Conservation (phyloP, 2,888 invertebrate species). For the Acanthosepion lycidas region DNA sequence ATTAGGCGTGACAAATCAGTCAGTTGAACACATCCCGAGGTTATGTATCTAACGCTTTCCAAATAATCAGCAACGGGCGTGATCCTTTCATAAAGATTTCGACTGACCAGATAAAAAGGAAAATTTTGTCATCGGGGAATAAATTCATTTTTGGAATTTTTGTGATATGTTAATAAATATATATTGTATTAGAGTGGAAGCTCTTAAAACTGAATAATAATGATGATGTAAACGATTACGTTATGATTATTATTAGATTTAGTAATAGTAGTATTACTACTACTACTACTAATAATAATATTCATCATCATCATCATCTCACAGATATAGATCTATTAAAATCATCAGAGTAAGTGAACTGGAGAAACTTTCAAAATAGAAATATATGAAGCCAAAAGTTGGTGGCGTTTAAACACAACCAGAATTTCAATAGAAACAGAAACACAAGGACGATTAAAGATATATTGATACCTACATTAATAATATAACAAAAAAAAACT, state of each 20-base stretch:
- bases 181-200: background rate
- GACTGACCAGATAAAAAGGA: background rate
- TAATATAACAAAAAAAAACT: too few relatives aligned
- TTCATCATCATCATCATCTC: too few relatives aligned
- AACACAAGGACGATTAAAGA: too few relatives aligned
- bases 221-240: background rate
- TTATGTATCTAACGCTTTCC: background rate
- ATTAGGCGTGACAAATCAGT: conserved; percentile 7
- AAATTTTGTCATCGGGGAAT: background rate
- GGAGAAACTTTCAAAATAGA: too few relatives aligned
- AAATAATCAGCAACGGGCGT: background rate
- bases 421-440: too few relatives aligned
- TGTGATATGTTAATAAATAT: background rate
- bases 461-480: too few relatives aligned
- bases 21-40: background rate
- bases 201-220: background rate
- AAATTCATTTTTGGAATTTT: background rate
- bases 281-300: too few relatives aligned
- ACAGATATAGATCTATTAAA: too few relatives aligned
- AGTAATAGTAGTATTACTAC: too few relatives aligned
- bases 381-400: too few relatives aligned
- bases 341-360: too few relatives aligned
- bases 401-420: too few relatives aligned
- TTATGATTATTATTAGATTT: background rate
- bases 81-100: background rate